phyloP scores from a whole-genome alignment of 2,797 vertebrate species.

The Melanitta fusca region DNA sequence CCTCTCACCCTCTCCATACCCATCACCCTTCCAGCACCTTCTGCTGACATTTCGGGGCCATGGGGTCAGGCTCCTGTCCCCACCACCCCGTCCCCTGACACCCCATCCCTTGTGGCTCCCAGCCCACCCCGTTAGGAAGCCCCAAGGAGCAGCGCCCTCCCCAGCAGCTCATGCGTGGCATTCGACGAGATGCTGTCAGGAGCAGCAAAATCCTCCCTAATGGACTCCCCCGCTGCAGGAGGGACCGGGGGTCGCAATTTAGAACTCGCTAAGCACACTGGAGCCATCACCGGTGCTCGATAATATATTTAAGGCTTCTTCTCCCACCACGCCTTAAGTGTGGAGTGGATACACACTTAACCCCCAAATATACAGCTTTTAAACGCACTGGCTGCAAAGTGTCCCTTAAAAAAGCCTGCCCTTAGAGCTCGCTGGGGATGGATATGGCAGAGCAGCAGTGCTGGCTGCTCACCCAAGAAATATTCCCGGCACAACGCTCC shows the following conservation, averaged over 20 bases:
- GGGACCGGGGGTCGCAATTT: not conserved
- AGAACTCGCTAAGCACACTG: not conserved
- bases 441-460: rapidly evolving
- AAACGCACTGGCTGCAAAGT: not conserved
- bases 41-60: not conserved
- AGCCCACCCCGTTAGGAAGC: not conserved
- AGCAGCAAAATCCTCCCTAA: not conserved
- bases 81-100: too few species aligned
- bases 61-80: not conserved
- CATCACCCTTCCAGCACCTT: not conserved
- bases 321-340: not conserved
- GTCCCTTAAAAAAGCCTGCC: not conserved
- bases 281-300: not conserved
- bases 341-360: not conserved
- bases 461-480: not conserved
- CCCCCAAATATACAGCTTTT: not conserved
- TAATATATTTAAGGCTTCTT: not conserved
- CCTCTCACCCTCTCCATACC: not conserved
- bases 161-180: not conserved
- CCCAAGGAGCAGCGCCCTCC: not conserved
- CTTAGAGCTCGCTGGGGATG: not conserved
- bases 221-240: not conserved
- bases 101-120: not conserved
- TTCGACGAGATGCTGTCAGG: rapidly evolving
- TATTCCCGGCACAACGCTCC: rapidly evolving